These are phyloP conservation scores for Leucophenga montana DNA, from an alignment of 2,888 invertebrate species.

Conservation along the genomic window DNA sequence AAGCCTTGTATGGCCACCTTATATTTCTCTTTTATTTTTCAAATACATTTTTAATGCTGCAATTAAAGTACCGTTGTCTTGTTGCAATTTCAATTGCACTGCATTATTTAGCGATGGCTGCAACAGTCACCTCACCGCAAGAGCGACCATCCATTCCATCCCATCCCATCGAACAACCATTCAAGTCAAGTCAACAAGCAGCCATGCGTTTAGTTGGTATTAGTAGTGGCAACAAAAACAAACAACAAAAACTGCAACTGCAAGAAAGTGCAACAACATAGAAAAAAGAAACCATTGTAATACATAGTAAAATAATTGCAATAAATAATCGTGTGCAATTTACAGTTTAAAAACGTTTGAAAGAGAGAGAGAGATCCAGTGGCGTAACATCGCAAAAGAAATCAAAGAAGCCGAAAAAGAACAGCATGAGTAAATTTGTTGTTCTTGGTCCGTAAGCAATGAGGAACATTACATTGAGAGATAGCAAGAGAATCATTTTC, in stretches of 20 bases:
- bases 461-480: no score
- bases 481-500: no score
- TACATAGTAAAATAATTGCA: background rate
- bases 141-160: background rate
- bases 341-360: slow-evolving; percentile 36
- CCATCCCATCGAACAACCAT: background rate
- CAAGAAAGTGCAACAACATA: background rate
- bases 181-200: background rate
- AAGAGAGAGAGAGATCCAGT: slow-evolving; percentile 11
- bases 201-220: background rate
- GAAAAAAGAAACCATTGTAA: background rate
- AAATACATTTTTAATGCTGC: background rate
- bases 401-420: no score
- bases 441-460: no score
- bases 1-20: background rate
- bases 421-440: no score
- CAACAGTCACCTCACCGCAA: background rate
- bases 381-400: no score
- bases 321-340: no score
- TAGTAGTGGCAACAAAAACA: background rate
- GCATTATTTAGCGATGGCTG: background rate
- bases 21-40: background rate
- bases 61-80: slow-evolving; percentile 27
- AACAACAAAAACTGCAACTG: background rate
- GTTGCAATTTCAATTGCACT: slow-evolving; percentile 5